These are phyloP conservation scores for Mungos mungo DNA, from an alignment of 2,113 vertebrate genomes.

Conservation along the genomic window DNA sequence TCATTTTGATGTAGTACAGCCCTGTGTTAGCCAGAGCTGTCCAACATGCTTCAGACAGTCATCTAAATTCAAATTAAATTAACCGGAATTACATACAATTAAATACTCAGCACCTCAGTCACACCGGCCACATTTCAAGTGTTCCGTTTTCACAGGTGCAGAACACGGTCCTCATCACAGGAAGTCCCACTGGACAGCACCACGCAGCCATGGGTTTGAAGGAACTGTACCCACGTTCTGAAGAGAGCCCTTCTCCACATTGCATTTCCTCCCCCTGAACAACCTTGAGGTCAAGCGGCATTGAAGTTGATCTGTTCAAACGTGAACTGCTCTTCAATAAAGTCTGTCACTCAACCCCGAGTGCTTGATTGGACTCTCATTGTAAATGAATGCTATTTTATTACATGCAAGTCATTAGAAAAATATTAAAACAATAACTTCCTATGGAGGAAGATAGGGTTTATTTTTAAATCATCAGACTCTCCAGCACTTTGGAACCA, in stretches of 20 bases:
- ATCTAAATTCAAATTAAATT: neutral
- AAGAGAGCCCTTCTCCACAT: fast-evolving
- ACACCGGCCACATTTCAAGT: neutral
- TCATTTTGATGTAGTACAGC: neutral
- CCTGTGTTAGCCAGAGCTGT: neutral
- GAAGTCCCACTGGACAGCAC: neutral
- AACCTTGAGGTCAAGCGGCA: neutral
- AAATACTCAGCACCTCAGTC: neutral
- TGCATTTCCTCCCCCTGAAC: neutral
- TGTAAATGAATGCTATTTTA: neutral
- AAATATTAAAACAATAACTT: neutral
- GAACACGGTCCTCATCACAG: neutral
- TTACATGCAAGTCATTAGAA: neutral
- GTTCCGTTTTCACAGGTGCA: fast-evolving
- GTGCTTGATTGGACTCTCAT: neutral
- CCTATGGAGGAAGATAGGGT: neutral
- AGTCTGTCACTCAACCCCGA: neutral
- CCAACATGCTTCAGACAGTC: fast-evolving
- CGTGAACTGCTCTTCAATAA: neutral
- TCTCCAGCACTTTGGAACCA: neutral
- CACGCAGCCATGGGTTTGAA: fast-evolving
- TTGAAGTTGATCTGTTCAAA: neutral
- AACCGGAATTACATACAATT: neutral
- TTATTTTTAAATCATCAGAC: neutral
- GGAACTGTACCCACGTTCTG: fast-evolving